These are phyloP conservation scores for Drosophila leonis DNA, from an alignment of 2,888 invertebrate genomes.

Conservation along the genomic window DNA sequence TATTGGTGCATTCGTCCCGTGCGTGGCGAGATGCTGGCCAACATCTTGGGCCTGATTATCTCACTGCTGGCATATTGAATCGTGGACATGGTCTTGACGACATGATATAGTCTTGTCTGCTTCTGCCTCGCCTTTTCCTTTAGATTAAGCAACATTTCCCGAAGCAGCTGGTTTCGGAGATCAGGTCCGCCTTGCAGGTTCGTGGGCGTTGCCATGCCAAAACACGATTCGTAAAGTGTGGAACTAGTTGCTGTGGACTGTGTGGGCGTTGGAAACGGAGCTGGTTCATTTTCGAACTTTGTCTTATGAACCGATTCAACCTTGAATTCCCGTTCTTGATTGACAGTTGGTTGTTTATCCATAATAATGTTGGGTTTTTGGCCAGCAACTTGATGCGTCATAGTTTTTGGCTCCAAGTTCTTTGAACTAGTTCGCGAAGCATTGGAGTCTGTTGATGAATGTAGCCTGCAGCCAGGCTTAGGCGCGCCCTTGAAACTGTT, in stretches of 20 bases:
- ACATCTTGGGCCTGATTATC: constrained; percentile 22
- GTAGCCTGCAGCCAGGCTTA: neutral
- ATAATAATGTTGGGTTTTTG: neutral
- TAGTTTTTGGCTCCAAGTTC: neutral
- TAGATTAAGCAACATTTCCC: neutral
- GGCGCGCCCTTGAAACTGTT: neutral
- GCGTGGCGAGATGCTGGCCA: neutral
- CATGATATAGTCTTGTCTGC: neutral
- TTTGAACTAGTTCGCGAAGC: neutral
- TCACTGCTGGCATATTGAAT: constrained; percentile 27
- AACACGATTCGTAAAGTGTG: constrained; percentile 10
- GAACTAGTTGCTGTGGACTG: constrained; percentile 6
- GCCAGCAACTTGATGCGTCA: too few relatives aligned
- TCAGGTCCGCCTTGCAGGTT: neutral
- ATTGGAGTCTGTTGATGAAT: neutral
- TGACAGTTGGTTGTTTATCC: neutral
- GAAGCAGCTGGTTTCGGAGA: neutral
- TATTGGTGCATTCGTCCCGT: neutral
- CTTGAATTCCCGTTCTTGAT: neutral
- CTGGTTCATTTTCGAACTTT: neutral
- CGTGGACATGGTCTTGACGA: neutral
- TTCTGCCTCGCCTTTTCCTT: neutral
- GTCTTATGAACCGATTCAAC: neutral
- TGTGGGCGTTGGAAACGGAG: neutral
- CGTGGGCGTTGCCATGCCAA: neutral